These are phyloP conservation scores for Stegodyphus mimosarum DNA, from an alignment of 1,140 invertebrate species.

Conservation along the genomic window DNA sequence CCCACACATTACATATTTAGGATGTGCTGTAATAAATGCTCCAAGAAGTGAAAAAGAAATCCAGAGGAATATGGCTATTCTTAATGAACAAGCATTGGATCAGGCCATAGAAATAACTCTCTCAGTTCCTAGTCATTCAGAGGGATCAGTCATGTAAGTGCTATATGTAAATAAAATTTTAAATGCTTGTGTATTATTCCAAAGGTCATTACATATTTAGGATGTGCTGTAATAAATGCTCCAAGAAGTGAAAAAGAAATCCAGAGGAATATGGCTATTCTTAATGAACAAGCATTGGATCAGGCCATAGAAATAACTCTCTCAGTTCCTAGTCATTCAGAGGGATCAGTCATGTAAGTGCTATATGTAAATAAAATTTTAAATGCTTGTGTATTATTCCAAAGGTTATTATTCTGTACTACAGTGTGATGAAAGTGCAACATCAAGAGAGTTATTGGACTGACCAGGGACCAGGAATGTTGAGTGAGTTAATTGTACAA, in stretches of 20 bases:
- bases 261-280: constrained; percentile 90
- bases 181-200: background rate
- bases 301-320: constrained; percentile 82
- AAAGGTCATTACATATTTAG: constrained; percentile 78
- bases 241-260: constrained; percentile 96
- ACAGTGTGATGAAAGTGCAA: background rate
- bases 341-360: constrained; percentile 73
- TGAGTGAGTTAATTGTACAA: no score
- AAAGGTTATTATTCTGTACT: no score
- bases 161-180: background rate
- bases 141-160: constrained; percentile 73
- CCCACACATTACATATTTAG: constrained; percentile 86
- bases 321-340: constrained; percentile 89
- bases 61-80: constrained; percentile 90
- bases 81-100: constrained; percentile 81
- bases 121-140: constrained; percentile 89
- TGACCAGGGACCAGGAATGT: no score
- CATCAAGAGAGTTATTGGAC: no score
- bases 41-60: constrained; percentile 96
- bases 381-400: background rate
- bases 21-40: constrained; percentile 90
- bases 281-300: constrained; percentile 81
- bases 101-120: constrained; percentile 82
- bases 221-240: constrained; percentile 90
- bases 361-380: background rate